Evolutionary conservation across 2,113 vertebrate genomes (phyloP).

Genomic region (Tetrax tetrax): DNA sequence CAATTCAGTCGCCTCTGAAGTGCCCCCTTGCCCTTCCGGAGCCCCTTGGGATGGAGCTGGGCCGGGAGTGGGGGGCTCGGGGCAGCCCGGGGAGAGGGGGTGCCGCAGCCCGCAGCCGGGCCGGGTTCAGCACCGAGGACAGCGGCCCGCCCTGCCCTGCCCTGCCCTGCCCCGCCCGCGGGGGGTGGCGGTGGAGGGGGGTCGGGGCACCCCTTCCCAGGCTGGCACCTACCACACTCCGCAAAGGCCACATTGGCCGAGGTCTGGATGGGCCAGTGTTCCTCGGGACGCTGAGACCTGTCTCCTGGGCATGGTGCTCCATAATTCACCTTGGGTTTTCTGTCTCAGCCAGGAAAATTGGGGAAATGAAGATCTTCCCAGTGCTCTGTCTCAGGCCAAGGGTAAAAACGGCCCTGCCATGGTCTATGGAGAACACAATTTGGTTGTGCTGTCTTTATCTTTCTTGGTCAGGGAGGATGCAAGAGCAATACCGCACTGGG

Average conservation of each 20-base stretch:
- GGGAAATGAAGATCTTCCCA: background rate
- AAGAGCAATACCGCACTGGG: background rate
- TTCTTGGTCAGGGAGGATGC: background rate
- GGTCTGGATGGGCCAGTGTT: background rate
- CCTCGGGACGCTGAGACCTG: background rate
- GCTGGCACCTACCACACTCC: background rate
- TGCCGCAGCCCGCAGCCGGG: fast-evolving
- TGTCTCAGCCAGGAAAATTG: background rate
- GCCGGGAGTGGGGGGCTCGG: fast-evolving
- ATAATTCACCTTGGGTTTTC: background rate
- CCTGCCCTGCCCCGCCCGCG: background rate
- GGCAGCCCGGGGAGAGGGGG: fast-evolving
- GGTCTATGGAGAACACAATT: background rate
- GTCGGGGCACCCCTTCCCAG: fast-evolving
- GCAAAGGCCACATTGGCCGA: background rate
- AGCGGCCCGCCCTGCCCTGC: background rate
- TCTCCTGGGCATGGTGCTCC: fast-evolving
- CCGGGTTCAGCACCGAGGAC: slow-evolving; percentile 19
- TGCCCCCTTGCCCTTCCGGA: background rate
- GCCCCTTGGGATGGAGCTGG: background rate
- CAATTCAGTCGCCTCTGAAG: background rate
- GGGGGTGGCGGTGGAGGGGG: background rate
- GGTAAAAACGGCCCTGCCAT: fast-evolving
- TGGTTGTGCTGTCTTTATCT: too few species aligned
- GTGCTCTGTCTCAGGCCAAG: background rate